Base-by-base conservation (phyloP, 2,888 invertebrate species). In the Pristionchus arcanus region DNA sequence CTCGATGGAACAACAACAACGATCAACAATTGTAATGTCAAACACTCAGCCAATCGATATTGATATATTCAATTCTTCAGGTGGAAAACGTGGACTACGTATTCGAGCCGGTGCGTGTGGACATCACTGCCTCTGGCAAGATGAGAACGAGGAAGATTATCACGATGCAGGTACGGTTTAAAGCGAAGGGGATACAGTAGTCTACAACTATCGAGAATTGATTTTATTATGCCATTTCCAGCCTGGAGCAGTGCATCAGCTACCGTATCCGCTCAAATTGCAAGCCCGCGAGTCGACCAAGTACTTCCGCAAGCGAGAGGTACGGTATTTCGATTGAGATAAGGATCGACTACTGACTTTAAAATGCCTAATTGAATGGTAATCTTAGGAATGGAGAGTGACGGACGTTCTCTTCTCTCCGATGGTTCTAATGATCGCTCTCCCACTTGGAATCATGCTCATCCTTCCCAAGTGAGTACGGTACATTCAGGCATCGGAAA, bases 91-190 rank as follows among this genome's bases (percentile, higher is more conserved):
- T 98, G 0, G 97, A 98, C 95, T 98, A 97, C 95, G 96, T 97
- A 92, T 99, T 98, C 95, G 99, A 99, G 95, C 97, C 98, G 34
- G 97, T 97, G 13, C 96, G 99, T 91, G 98, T 99, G 1, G 99
- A 99, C 96, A 98, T 99, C 91, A 99, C 98, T 95, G 97, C 97
- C 0, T 98, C 98, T 96, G 99, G 99, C 68, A 99, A 98, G 96
- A 97, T 97, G 94, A 96, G 99, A 92, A 98, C 98, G 0, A 96
- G 99, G 83, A 97, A 97, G 96, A 97, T 99, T 0, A 98, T 98
- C 95, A 97, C 97, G 94, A 97, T 99, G 81, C 98, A 98, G 95
- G 98, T 93, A 86, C 74, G 34, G 74, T 74, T 25, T 31, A 19
- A 21, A 28, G 34, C 2, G 19, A 37, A 68, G 68, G 21, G 74